Percentiles rank a stretch among this genome's conserved stretches.
Evolutionary conservation across 64 coral and sea anemone genomes (phyloP).

Genomic region (Pachyseris speciosa): DNA sequence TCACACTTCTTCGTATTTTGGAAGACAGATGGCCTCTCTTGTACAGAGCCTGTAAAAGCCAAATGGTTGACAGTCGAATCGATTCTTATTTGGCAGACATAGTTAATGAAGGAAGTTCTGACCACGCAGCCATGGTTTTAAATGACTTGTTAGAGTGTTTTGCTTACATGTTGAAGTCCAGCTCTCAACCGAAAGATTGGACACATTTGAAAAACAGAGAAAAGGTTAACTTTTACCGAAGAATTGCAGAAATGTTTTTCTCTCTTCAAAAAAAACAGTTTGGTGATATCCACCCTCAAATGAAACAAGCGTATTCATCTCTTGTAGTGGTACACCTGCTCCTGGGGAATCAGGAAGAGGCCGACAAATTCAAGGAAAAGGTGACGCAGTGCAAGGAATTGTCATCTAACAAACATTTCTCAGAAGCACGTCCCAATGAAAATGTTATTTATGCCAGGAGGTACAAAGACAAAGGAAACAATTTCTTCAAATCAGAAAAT

Average conservation of each 20-base stretch:
- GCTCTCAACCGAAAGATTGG: neutral
- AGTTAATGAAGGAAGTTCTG: neutral
- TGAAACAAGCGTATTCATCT: neutral
- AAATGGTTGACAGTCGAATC: too few species aligned
- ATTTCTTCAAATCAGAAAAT: neutral
- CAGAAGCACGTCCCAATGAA: accelerated
- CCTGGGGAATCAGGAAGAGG: neutral
- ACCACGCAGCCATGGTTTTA: neutral
- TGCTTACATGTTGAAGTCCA: neutral
- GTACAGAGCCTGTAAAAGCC: too few species aligned
- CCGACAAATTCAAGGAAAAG: neutral
- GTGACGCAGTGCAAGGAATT: neutral
- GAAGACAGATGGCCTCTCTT: neutral
- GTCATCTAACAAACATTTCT: neutral
- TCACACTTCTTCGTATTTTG: neutral
- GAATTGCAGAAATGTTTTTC: neutral
- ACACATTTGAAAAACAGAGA: neutral
- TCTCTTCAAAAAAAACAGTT: neutral
- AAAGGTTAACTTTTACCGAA: neutral
- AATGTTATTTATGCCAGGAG: neutral
- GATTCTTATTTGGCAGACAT: too few species aligned
- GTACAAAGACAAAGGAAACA: neutral
- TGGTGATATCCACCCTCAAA: neutral
- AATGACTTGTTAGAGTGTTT: neutral
- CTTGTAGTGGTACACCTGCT: neutral